A percentile compares a stretch with the other conserved stretches of the same genome.
Evolutionary conservation across 2,797 vertebrate species (phyloP).

Genomic region (Eospalax fontanierii): DNA sequence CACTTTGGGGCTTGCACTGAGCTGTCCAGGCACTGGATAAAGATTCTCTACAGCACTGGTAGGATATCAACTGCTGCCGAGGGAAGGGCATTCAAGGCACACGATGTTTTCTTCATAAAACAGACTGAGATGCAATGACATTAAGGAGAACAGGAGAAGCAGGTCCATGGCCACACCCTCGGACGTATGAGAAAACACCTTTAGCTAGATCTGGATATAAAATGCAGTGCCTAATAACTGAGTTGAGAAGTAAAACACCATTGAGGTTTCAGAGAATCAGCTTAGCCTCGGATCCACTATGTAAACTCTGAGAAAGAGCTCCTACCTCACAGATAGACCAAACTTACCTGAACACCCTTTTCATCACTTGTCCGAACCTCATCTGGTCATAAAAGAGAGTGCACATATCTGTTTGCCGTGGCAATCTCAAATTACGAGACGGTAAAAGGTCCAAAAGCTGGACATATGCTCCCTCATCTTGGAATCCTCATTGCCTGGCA

Average conservation of each 20-base stretch:
- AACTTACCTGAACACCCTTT: background rate
- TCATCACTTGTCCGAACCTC: background rate
- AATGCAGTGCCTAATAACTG: background rate
- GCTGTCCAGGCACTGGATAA: too few species aligned
- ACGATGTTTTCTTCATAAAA: background rate
- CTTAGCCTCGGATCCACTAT: background rate
- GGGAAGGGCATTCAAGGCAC: background rate
- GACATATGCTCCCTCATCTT: conserved; percentile 15
- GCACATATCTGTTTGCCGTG: background rate
- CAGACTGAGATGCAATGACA: background rate
- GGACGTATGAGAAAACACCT: background rate
- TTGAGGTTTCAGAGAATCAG: background rate
- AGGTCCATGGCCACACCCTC: background rate
- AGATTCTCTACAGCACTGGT: background rate
- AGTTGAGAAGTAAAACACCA: background rate
- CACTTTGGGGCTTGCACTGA: too few species aligned
- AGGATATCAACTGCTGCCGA: background rate
- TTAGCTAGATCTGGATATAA: background rate
- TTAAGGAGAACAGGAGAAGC: background rate
- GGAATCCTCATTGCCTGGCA: conserved; percentile 39
- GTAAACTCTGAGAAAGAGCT: background rate
- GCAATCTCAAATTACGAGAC: conserved; percentile 2
- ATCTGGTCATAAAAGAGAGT: background rate
- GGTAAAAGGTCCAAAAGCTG: background rate
- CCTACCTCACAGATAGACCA: background rate